A percentile compares a stretch with the other conserved stretches of the same genome.
These are phyloP conservation scores for Caerostris extrusa DNA, from an alignment of 1,140 invertebrate genomes.

Conservation along the genomic window DNA sequence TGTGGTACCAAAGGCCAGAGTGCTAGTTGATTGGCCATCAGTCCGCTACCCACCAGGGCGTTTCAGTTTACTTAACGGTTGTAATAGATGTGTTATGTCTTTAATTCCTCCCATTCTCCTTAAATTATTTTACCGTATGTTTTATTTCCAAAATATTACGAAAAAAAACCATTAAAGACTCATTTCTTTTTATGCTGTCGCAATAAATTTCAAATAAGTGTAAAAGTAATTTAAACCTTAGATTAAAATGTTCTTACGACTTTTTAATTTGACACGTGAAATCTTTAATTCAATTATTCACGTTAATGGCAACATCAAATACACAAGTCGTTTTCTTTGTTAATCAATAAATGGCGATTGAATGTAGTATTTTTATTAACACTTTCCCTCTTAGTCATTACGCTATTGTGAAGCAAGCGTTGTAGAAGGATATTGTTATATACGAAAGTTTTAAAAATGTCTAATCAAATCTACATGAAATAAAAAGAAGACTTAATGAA, in stretches of 20 bases:
- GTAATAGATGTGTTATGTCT: no score
- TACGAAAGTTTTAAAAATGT: slow-evolving; percentile 52
- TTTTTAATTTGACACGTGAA: slow-evolving; percentile 5
- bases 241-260: background rate
- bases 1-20: no score
- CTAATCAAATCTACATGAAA: slow-evolving; percentile 60
- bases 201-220: background rate
- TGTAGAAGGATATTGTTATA: slow-evolving; percentile 29
- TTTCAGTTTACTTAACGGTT: no score
- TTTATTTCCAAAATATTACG: background rate
- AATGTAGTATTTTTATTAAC: slow-evolving; percentile 5
- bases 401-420: background rate
- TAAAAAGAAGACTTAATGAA: slow-evolving; percentile 35
- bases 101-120: background rate
- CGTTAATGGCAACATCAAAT: slow-evolving; percentile 32
- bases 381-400: background rate
- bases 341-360: slow-evolving; percentile 28
- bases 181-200: background rate
- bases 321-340: slow-evolving; percentile 10
- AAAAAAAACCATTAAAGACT: background rate
- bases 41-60: no score
- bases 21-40: no score
- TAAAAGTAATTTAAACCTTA: background rate
- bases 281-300: slow-evolving; percentile 12
- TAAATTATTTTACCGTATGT: background rate